phyloP scores from a whole-genome alignment of 2,797 vertebrate species.

The Acanthornis magna region DNA sequence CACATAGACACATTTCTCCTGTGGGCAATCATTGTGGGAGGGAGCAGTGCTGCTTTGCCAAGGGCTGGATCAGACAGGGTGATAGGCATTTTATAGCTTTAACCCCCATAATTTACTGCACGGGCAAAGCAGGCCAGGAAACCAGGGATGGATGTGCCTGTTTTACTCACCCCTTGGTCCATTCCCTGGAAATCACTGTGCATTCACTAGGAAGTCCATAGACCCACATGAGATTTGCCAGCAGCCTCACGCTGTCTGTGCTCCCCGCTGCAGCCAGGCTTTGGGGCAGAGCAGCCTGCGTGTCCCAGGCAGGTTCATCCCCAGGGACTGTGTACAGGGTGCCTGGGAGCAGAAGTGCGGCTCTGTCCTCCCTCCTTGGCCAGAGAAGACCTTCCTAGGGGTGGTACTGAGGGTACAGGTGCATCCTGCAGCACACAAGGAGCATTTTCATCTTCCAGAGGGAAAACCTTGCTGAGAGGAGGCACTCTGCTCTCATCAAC shows the following conservation, averaged over 20 bases:
- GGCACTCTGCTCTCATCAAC: not conserved
- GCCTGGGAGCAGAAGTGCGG: not conserved
- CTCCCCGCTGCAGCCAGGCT: accelerated
- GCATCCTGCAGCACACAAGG: not conserved
- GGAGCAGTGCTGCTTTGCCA: not conserved
- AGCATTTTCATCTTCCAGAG: not conserved
- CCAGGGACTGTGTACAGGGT: accelerated
- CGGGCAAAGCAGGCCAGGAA: not conserved
- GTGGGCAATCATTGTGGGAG: not conserved
- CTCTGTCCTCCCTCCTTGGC: not conserved
- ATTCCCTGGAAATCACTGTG: not conserved
- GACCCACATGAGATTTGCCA: not conserved
- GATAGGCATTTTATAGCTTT: not conserved
- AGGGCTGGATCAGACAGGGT: not conserved
- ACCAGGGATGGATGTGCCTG: not conserved
- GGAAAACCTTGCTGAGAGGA: not conserved
- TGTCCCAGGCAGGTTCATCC: not conserved
- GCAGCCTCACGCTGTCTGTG: accelerated
- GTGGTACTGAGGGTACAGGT: not conserved
- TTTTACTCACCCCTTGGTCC: not conserved
- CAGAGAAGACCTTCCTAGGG: not conserved
- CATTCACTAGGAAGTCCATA: not conserved
- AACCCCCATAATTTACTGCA: not conserved
- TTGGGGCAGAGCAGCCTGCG: accelerated
- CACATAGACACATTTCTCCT: not conserved